These are phyloP conservation scores for Ochropacha duplaris DNA, from an alignment of 2,888 invertebrate genomes.

Conservation along the genomic window DNA sequence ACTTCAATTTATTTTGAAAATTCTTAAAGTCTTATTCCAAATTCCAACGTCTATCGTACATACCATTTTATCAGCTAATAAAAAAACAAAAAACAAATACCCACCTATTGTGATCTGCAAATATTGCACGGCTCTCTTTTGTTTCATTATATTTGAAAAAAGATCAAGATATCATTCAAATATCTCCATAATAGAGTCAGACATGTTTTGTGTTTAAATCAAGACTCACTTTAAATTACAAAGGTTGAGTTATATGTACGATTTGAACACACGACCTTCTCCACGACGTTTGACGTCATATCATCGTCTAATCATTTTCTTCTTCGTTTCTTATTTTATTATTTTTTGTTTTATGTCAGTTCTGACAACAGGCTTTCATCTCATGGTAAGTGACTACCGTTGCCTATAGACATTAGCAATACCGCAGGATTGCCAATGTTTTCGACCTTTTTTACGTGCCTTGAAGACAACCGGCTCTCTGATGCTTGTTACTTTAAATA, in stretches of 20 bases:
- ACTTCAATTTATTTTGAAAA: neutral
- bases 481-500: too few species aligned
- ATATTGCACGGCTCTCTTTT: neutral
- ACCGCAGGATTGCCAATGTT: too few species aligned
- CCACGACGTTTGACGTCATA: too few species aligned
- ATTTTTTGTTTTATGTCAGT: too few species aligned
- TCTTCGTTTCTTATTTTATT: too few species aligned
- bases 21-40: neutral
- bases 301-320: too few species aligned
- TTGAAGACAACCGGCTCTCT: too few species aligned
- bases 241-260: neutral
- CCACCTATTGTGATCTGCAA: neutral
- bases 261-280: neutral
- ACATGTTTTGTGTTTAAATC: neutral
- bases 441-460: too few species aligned
- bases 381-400: too few species aligned
- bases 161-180: neutral
- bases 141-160: neutral
- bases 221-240: neutral
- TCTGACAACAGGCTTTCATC: too few species aligned
- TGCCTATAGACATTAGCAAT: too few species aligned
- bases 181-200: neutral
- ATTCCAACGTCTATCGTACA: too few species aligned
- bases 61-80: neutral
- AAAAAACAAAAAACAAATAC: neutral